Evolutionary conservation across 2,888 invertebrate species (phyloP), one percentile per base, ranked within the genome.

Genomic region (Rhingia campestris): DNA sequence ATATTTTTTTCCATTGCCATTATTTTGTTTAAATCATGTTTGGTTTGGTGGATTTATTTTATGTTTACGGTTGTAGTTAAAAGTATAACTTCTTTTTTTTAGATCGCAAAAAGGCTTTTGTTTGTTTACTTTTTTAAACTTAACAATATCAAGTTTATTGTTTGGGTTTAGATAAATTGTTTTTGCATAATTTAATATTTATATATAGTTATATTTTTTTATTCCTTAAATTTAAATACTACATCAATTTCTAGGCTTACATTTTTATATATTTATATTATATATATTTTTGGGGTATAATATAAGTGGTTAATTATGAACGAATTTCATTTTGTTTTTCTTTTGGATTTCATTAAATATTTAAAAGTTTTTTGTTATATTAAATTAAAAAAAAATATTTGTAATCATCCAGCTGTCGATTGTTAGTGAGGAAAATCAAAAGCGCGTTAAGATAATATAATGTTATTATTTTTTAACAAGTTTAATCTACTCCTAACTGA

Each of bases 221-320:
- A 72, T 56, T 61, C 39, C 85, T 86, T 86, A 86, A 53, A 51
- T 47, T 67, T 84, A 87, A 73, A 61, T 59, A 84, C 86, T 86
- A 86, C 86, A 86, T 82, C 75, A 85, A 86, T 76, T 86, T 74
- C 75, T 85, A 85, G 51, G 58, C 45, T 86, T 86, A 41, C 30
- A 10, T 64, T 66, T 70, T 47, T 72, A 58, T 74, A 67, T 49
- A 45, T 63, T 49, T 73, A 30, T 73, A 51, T 39, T 70, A 54
- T 58, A 66, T 74, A 69, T 79, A 49, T 67, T 70, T 75, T 67
- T 45, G 54, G 73, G 70, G 43, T 73, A 73, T 74, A 74, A 63
- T 84, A 79, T 59, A 79, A 69, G 74, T 84, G 22, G 22, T 22
- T 22, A 84, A 79, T 77, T 82, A 73, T 81, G 41, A 32, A 66